Conservation (phyloP, 2,797 vertebrate genomes). For the Neoniphon sammara region DNA sequence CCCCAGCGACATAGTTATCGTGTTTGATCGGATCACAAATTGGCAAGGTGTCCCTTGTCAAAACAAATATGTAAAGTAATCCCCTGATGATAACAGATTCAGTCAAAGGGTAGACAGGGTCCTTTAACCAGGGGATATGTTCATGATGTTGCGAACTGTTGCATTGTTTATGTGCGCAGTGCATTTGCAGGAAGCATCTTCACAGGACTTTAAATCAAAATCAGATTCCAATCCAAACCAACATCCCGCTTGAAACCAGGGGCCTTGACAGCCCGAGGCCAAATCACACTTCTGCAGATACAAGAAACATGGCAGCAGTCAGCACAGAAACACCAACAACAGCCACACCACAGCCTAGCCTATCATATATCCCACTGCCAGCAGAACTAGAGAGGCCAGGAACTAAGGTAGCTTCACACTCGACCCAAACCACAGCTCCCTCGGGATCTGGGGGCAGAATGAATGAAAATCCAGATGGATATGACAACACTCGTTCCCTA, state of each 20-base stretch:
- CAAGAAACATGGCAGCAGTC: conserved; percentile 64
- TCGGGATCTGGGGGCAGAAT: conserved; percentile 46
- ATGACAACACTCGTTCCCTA: conserved; percentile 61
- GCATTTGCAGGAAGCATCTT: conserved; percentile 54
- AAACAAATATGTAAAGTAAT: conserved; percentile 60
- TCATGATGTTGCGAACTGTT: conserved; percentile 31
- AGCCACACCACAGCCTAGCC: conserved; percentile 71
- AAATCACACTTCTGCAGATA: conserved; percentile 74
- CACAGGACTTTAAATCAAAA: conserved; percentile 63
- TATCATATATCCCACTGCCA: conserved; percentile 76
- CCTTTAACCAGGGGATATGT: conserved; percentile 23
- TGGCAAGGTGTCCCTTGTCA: conserved; percentile 43
- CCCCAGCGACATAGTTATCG: conserved; percentile 48
- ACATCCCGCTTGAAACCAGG: conserved; percentile 54
- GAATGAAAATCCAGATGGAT: conserved; percentile 73
- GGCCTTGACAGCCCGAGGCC: conserved; percentile 60
- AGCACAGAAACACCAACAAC: conserved; percentile 70
- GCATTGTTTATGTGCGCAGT: conserved; percentile 46
- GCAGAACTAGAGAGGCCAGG: conserved; percentile 66
- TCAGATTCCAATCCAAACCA: conserved; percentile 51
- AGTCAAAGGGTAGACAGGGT: conserved; percentile 20
- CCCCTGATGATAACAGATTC: conserved; percentile 39
- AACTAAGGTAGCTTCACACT: conserved; percentile 49
- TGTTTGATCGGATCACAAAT: conserved; percentile 54
- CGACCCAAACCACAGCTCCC: conserved; percentile 67